phyloP scores from a whole-genome alignment of 2,797 vertebrate species.

The Leucoraja ocellata region DNA sequence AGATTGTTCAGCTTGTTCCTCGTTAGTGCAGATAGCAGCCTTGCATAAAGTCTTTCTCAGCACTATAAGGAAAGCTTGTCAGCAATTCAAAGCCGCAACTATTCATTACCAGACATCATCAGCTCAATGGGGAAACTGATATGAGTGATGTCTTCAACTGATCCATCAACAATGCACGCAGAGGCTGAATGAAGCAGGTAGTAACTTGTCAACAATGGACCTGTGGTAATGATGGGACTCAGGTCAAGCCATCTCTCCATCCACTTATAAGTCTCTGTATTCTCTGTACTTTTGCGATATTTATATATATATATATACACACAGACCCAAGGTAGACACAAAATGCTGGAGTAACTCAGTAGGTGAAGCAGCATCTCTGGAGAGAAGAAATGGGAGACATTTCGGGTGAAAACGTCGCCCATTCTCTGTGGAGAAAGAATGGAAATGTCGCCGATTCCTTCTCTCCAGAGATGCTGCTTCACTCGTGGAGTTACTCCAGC shows the following conservation, averaged over 20 bases:
- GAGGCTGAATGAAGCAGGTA: background rate
- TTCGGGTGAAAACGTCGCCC: too few relatives aligned
- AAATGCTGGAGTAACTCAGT: too few relatives aligned
- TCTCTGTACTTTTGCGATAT: too few relatives aligned
- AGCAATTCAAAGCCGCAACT: conserved; percentile 8
- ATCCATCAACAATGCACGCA: background rate
- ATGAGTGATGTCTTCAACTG: background rate
- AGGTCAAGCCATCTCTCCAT: background rate
- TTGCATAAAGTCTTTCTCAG: background rate
- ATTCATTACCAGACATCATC: background rate
- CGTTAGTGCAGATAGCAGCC: background rate
- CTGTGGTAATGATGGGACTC: background rate
- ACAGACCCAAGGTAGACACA: too few relatives aligned
- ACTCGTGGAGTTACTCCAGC: too few relatives aligned
- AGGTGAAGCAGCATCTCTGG: too few relatives aligned
- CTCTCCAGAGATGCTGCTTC: too few relatives aligned
- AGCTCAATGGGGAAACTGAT: too few relatives aligned
- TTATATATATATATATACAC: too few relatives aligned
- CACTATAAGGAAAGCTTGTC: background rate
- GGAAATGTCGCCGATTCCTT: too few relatives aligned
- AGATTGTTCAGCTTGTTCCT: background rate
- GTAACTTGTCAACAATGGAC: background rate
- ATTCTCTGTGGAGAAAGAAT: too few relatives aligned
- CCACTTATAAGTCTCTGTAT: background rate
- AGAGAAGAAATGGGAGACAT: too few relatives aligned